phyloP scores from a whole-genome alignment of 2,888 invertebrate species.

The Cephus pulcher region DNA sequence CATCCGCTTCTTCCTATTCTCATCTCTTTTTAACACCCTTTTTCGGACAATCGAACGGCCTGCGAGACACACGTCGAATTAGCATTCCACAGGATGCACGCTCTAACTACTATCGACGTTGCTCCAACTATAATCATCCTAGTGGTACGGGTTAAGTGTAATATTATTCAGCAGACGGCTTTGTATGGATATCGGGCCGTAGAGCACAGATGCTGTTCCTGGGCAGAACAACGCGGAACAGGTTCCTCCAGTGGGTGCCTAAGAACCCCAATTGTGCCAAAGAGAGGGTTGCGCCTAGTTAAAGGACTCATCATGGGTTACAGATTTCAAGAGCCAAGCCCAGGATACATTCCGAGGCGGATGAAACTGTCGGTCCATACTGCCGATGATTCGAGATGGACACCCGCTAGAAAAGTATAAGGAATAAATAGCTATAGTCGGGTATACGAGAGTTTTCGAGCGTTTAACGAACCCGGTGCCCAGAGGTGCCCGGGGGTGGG shows the following conservation, averaged over 20 bases:
- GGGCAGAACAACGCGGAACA: neutral
- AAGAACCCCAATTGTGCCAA: slow-evolving; percentile 42
- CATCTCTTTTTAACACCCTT: neutral
- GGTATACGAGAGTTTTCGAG: neutral
- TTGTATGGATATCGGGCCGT: slow-evolving; percentile 63
- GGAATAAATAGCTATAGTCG: neutral
- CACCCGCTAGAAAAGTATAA: neutral
- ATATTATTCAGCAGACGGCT: slow-evolving; percentile 67
- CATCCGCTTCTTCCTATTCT: neutral
- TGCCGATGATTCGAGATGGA: neutral
- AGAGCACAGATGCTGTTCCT: slow-evolving; percentile 61
- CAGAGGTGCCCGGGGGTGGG: neutral
- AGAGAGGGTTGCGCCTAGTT: neutral
- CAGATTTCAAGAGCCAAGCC: neutral
- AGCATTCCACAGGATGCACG: slow-evolving; percentile 67
- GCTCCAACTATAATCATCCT: slow-evolving; percentile 65
- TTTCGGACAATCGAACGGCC: slow-evolving; percentile 14
- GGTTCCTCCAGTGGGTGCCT: slow-evolving; percentile 53
- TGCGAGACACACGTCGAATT: slow-evolving; percentile 47
- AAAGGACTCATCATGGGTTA: neutral
- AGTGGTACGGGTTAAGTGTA: slow-evolving; percentile 63
- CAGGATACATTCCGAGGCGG: neutral
- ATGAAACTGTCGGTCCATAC: neutral
- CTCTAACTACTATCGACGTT: slow-evolving; percentile 67
- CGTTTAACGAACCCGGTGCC: slow-evolving; percentile 6